These are phyloP conservation scores for Byasa hedistus DNA, from an alignment of 2,888 invertebrate genomes.

Conservation along the genomic window DNA sequence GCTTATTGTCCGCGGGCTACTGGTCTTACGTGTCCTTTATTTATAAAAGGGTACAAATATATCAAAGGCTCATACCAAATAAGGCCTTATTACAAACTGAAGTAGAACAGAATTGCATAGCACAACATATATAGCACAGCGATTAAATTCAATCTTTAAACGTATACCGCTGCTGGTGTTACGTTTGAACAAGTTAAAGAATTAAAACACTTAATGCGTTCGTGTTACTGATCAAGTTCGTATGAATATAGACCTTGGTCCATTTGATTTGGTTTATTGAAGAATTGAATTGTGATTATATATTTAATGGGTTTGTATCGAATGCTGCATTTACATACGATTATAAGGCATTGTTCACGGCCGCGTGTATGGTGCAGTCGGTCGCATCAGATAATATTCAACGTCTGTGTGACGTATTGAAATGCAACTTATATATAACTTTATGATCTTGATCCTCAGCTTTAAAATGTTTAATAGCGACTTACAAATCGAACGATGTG, in stretches of 20 bases:
- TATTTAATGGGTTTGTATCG: slow-evolving; percentile 35
- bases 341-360: slow-evolving; percentile 56
- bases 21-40: slow-evolving; percentile 55
- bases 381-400: slow-evolving; percentile 51
- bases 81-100: slow-evolving; percentile 32
- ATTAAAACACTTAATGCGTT: slow-evolving; percentile 11
- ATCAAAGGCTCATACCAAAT: slow-evolving; percentile 36
- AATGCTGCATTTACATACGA: slow-evolving; percentile 47
- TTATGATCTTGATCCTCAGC: slow-evolving; percentile 17
- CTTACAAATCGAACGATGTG: slow-evolving; percentile 11
- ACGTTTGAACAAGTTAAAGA: slow-evolving; percentile 33
- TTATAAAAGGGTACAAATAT: slow-evolving; percentile 41
- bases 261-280: slow-evolving; percentile 10
- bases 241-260: neutral
- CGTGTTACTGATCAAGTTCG: slow-evolving; percentile 31
- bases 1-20: slow-evolving; percentile 74
- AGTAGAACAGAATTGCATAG: slow-evolving; percentile 35
- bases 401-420: slow-evolving; percentile 36
- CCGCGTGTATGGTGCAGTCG: slow-evolving; percentile 40
- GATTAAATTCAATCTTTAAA: slow-evolving; percentile 26
- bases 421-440: slow-evolving; percentile 37
- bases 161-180: slow-evolving; percentile 45
- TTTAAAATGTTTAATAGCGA: slow-evolving; percentile 11
- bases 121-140: slow-evolving; percentile 3
- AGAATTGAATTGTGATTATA: slow-evolving; percentile 17